Percentiles rank a stretch among this genome's conserved stretches.
Conservation (phyloP, 2,888 invertebrate species). For the Dastarcus helophoroides region DNA sequence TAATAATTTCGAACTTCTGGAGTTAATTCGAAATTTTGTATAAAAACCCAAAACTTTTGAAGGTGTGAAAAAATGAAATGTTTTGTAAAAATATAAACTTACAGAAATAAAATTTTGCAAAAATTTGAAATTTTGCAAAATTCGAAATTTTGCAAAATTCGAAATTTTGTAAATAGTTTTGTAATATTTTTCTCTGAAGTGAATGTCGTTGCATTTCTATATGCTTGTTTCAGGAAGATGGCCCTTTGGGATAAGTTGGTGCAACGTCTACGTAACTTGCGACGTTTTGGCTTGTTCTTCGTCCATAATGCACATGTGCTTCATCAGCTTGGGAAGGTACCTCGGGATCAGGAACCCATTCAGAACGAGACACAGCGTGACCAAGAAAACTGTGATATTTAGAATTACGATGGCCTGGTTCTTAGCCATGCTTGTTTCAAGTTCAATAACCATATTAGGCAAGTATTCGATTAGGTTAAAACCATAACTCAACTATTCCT, state of each 20-base stretch:
- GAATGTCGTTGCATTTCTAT: too few species aligned
- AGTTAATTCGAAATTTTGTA: too few species aligned
- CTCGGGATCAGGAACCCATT: slow-evolving; percentile 83
- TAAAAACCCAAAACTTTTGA: too few species aligned
- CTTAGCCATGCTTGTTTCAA: slow-evolving; percentile 78
- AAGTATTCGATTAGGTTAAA: slow-evolving; percentile 28
- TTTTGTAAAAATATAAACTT: too few species aligned
- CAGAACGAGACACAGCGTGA: slow-evolving; percentile 72
- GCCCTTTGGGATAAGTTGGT: slow-evolving; percentile 87
- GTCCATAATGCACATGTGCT: slow-evolving; percentile 92
- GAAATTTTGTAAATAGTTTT: too few species aligned
- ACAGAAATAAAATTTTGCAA: too few species aligned
- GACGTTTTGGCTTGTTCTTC: slow-evolving; percentile 93
- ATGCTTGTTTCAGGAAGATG: slow-evolving; percentile 75
- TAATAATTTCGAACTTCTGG: too few species aligned
- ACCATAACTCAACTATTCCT: too few species aligned
- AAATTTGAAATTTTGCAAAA: too few species aligned
- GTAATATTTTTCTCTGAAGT: too few species aligned
- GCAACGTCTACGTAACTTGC: slow-evolving; percentile 89
- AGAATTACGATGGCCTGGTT: slow-evolving; percentile 91
- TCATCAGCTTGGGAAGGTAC: slow-evolving; percentile 80
- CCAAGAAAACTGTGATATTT: slow-evolving; percentile 69
- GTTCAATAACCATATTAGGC: slow-evolving; percentile 76
- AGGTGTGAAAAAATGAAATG: too few species aligned
- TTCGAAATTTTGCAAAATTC: too few species aligned